Evolutionary conservation across 2,888 invertebrate genomes (phyloP).

Genomic region (Tipula confusa): DNA sequence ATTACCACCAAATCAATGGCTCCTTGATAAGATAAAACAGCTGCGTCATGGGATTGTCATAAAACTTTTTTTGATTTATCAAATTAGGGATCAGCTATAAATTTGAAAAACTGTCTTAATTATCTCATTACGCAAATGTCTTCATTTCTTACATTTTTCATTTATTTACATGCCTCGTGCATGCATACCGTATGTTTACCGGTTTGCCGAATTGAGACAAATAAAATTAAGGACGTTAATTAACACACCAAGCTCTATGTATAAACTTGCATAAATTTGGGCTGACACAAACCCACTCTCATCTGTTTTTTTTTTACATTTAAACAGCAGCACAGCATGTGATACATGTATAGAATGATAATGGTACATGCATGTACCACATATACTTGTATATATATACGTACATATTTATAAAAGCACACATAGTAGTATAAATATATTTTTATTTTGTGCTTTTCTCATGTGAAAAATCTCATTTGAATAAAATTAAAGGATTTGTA

Average conservation of each 20-base stretch:
- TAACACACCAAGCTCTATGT: neutral
- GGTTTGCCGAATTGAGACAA: neutral
- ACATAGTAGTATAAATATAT: neutral
- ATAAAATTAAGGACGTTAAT: neutral
- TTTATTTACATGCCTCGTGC: too few relatives aligned
- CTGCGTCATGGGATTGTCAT: too few relatives aligned
- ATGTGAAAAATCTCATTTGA: neutral
- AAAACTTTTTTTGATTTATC: too few relatives aligned
- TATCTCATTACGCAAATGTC: too few relatives aligned
- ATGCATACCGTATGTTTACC: too few relatives aligned
- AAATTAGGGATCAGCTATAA: too few relatives aligned
- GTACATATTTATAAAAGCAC: neutral
- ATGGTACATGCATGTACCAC: neutral
- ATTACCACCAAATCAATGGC: too few relatives aligned
- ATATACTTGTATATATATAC: neutral
- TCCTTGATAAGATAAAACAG: too few relatives aligned
- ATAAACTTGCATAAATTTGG: neutral
- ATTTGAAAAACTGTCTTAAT: too few relatives aligned
- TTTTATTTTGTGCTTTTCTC: neutral
- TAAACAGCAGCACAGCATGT: neutral
- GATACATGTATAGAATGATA: neutral
- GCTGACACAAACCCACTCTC: neutral
- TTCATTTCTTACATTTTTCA: too few relatives aligned
- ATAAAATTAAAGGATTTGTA: constrained; percentile 20
- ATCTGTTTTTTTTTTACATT: too few relatives aligned